These are phyloP conservation scores for Oostethus manadensis DNA, from an alignment of 2,113 vertebrate genomes.

Conservation along the genomic window DNA sequence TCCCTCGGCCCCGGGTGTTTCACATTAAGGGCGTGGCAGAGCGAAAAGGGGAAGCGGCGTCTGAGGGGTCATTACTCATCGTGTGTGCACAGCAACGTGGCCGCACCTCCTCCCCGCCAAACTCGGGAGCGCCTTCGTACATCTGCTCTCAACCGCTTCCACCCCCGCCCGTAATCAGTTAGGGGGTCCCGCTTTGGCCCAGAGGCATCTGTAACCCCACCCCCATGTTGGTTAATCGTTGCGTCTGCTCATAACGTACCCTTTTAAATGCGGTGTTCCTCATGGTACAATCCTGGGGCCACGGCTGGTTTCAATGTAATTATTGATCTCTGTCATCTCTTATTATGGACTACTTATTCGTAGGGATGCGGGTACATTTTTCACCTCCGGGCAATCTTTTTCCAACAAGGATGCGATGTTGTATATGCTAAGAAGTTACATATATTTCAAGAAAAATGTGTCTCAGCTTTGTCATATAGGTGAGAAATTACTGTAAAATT, in stretches of 20 bases:
- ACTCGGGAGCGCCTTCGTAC: constrained; percentile 21
- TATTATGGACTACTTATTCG: too few relatives aligned
- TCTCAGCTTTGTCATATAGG: too few relatives aligned
- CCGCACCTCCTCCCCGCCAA: background rate
- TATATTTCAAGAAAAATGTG: too few relatives aligned
- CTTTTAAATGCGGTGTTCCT: too few relatives aligned
- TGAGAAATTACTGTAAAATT: too few relatives aligned
- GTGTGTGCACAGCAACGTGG: constrained; percentile 21
- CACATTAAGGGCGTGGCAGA: constrained; percentile 45
- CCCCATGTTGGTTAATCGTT: too few relatives aligned
- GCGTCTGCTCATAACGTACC: too few relatives aligned
- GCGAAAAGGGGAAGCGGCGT: constrained; percentile 13
- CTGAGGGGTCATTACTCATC: constrained; percentile 44
- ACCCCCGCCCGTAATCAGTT: constrained; percentile 19
- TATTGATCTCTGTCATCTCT: too few relatives aligned
- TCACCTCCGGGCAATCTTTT: too few relatives aligned
- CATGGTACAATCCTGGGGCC: background rate
- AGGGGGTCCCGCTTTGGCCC: constrained; percentile 40
- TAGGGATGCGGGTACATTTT: too few relatives aligned
- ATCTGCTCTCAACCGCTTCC: constrained; percentile 26
- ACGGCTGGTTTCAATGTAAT: background rate
- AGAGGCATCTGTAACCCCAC: constrained; percentile 16
- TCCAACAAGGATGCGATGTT: too few relatives aligned
- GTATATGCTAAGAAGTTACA: too few relatives aligned
- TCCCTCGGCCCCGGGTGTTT: constrained; percentile 18